These are phyloP conservation scores for Copidosoma aretas DNA, from an alignment of 2,888 invertebrate species.

Conservation along the genomic window DNA sequence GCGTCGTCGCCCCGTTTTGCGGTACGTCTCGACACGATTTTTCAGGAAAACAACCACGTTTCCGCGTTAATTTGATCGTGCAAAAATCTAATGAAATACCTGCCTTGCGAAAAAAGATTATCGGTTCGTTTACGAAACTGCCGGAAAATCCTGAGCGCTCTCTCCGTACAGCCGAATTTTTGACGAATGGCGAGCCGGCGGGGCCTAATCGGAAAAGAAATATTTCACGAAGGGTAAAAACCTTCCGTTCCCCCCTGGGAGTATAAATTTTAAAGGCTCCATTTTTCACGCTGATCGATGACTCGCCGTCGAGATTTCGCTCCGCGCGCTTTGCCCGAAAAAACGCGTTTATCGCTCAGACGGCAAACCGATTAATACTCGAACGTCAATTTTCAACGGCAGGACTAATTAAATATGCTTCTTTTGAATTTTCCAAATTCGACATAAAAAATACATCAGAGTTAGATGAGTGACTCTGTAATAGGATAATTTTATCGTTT, in stretches of 20 bases:
- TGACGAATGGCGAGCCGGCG: constrained; percentile 13
- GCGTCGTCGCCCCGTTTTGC: background rate
- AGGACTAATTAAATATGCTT: too few relatives aligned
- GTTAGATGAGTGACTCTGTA: too few relatives aligned
- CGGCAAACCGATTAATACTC: background rate
- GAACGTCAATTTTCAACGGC: too few relatives aligned
- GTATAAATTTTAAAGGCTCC: constrained; percentile 18
- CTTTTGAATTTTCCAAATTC: background rate
- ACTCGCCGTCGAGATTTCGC: constrained; percentile 1
- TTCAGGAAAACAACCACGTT: background rate
- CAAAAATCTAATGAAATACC: background rate
- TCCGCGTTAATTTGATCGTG: background rate
- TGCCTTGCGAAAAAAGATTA: background rate
- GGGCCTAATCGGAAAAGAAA: constrained; percentile 18
- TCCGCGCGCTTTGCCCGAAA: background rate
- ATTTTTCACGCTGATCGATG: constrained; percentile 33
- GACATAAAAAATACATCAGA: background rate
- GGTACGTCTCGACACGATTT: too few relatives aligned
- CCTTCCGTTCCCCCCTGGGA: background rate
- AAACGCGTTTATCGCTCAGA: too few relatives aligned
- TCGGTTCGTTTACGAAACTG: background rate
- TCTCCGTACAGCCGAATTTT: background rate
- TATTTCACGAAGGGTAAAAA: constrained; percentile 11
- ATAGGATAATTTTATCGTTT: too few relatives aligned
- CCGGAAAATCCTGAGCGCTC: background rate